Evolutionary conservation across 2,113 vertebrate genomes (phyloP).

Genomic region (Albula goreensis): DNA sequence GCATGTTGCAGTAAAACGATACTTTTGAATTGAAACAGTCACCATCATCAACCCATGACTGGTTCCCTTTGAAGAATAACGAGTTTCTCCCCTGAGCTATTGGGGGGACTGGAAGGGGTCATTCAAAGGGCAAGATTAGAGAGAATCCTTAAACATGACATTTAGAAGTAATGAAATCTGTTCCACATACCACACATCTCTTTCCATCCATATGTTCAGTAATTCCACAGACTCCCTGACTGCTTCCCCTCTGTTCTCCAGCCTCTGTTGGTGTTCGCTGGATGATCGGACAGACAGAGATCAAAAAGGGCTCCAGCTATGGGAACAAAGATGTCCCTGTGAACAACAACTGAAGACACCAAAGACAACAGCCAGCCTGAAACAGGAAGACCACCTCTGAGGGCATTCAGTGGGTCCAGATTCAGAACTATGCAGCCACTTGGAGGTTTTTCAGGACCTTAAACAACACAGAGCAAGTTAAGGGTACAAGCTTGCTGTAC

Average conservation of each 20-base stretch:
- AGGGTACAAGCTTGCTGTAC: background rate
- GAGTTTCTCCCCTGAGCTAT: background rate
- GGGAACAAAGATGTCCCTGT: conserved; percentile 76
- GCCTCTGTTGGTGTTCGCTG: conserved; percentile 86
- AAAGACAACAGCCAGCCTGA: conserved; percentile 27
- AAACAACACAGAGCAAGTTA: background rate
- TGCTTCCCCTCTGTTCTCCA: conserved; percentile 52
- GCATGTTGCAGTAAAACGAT: background rate
- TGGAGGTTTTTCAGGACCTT: background rate
- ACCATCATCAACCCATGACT: background rate
- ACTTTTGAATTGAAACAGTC: background rate
- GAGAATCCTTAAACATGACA: conserved; percentile 10
- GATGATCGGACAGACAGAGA: conserved; percentile 97
- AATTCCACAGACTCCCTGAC: background rate
- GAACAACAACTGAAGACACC: conserved; percentile 66
- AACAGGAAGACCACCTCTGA: background rate
- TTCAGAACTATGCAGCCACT: background rate
- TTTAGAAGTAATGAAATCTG: background rate
- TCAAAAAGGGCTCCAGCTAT: conserved; percentile 85
- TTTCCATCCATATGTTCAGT: background rate
- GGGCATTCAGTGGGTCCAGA: background rate
- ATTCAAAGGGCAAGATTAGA: too few relatives aligned
- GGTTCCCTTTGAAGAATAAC: background rate
- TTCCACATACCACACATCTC: background rate
- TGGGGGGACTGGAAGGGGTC: background rate